Percentiles rank a stretch among this genome's conserved stretches.
Evolutionary conservation across 1,140 invertebrate genomes (phyloP).

Genomic region (Battus philenor): DNA sequence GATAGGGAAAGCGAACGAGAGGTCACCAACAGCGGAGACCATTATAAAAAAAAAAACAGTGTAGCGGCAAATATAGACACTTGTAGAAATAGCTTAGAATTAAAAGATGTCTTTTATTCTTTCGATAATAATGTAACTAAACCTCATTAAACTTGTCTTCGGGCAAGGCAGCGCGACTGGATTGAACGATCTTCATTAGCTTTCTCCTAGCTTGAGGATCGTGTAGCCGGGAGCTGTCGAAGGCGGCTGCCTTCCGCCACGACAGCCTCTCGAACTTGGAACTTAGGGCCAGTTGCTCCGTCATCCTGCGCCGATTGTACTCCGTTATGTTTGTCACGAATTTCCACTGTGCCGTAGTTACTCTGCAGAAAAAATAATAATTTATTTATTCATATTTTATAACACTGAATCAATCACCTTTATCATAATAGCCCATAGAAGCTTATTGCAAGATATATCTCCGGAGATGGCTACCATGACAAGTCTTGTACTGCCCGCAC

Average conservation of each 20-base stretch:
- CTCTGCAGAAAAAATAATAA: slow-evolving; percentile 69
- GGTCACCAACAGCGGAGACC: too few relatives aligned
- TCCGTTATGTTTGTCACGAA: slow-evolving; percentile 89
- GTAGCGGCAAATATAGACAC: too few relatives aligned
- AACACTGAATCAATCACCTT: neutral
- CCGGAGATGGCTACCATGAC: too few relatives aligned
- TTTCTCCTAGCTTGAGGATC: slow-evolving; percentile 83
- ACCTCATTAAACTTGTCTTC: slow-evolving; percentile 87
- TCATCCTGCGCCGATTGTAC: slow-evolving; percentile 82
- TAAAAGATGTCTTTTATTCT: too few relatives aligned
- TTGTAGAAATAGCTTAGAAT: too few relatives aligned
- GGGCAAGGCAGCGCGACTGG: slow-evolving; percentile 83
- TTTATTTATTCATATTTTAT: neutral
- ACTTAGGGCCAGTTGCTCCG: slow-evolving; percentile 81
- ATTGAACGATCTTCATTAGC: slow-evolving; percentile 82
- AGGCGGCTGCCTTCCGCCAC: slow-evolving; percentile 83
- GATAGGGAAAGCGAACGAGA: too few relatives aligned
- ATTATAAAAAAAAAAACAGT: too few relatives aligned
- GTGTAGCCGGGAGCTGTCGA: slow-evolving; percentile 80
- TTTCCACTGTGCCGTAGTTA: slow-evolving; percentile 84
- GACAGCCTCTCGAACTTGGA: slow-evolving; percentile 84
- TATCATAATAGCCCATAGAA: too few relatives aligned
- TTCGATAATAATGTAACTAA: too few relatives aligned
- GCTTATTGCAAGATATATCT: neutral
- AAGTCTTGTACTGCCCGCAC: too few relatives aligned